Evolutionary conservation across 2,113 vertebrate species (phyloP), one percentile per base, ranked within the genome.

Genomic region (Patagioenas fasciata): DNA sequence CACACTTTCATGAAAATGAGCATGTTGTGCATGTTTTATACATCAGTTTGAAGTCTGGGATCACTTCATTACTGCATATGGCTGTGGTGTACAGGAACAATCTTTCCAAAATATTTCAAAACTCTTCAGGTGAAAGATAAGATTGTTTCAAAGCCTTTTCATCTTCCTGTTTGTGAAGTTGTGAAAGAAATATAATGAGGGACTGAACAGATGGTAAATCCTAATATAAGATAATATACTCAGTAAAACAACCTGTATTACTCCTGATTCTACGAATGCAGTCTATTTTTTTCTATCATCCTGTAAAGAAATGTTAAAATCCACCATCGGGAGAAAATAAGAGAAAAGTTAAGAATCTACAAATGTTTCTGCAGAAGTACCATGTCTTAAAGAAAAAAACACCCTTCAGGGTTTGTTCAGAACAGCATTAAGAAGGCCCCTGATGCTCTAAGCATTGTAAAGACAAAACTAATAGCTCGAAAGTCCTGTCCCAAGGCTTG

Each of bases 101-200:
- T 36, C n/a, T 82, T 69, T 75, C 62, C 36, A 42, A 40, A 92
- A 67, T 20, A 73, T 77, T 73, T 78, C 7, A 32, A 26, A 82
- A 71, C 31, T 72, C 56, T 50, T 71, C 7, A 93, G 75, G 80
- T 95, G 67, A 84, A 77, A 80, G 20, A n/a, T 62, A 50, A 77
- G 82, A 86, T 91, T 86, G 36, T 91, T 92, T 90, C 51, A 73
- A 69, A 89, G 38, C 20, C 34, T 61, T 86, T 90, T 94, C 28
- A 78, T 92, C 62, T 70, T 80, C 79, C 50, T 89, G 25, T 28
- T 77, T 77, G 20, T 81, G 38, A 84, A 66, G 48, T 50, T 73
- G 47, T 89, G 56, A 92, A 91, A 88, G 90, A 91, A 78, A 83
- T 90, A 66, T 71, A 85, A 83, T 88, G 89, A 79, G 67, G 60